Conservation (phyloP, 2,888 invertebrate species). For the Lepidochitona cinerea region DNA sequence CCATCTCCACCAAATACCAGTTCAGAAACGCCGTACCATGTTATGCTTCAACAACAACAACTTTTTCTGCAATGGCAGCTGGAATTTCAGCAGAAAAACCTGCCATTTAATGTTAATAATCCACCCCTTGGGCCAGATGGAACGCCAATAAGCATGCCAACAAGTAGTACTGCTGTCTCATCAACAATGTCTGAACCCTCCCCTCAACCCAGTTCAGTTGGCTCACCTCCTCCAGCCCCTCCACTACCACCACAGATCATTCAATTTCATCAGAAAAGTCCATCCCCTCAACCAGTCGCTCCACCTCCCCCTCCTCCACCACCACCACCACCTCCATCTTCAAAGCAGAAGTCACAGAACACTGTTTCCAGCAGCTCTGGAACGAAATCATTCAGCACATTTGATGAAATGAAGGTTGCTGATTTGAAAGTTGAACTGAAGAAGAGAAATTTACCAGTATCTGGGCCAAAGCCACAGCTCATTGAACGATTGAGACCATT, state of each 20-base stretch:
- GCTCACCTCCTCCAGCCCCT: conserved; percentile 76
- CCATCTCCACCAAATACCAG: not conserved
- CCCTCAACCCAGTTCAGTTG: conserved; percentile 64
- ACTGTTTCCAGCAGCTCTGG: not conserved
- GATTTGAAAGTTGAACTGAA: conserved; percentile 95
- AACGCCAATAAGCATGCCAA: conserved; percentile 2
- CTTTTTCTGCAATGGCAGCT: conserved; percentile 89
- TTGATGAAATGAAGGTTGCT: conserved; percentile 97
- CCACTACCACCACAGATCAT: conserved; percentile 56
- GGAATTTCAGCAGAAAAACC: conserved; percentile 82
- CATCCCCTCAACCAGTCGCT: conserved; percentile 7
- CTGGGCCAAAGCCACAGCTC: conserved; percentile 95
- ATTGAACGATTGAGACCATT: conserved; percentile 88
- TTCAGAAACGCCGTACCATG: conserved; percentile 57
- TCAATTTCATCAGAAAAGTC: not conserved
- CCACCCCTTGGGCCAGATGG: conserved; percentile 11
- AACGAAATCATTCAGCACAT: conserved; percentile 72
- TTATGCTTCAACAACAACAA: conserved; percentile 89
- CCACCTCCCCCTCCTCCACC: conserved; percentile 38
- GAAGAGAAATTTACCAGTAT: conserved; percentile 92
- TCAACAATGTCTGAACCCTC: not conserved
- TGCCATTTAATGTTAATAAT: conserved; percentile 31
- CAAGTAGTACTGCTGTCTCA: not conserved
- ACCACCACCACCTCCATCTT: conserved; percentile 30
- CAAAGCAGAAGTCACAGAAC: not conserved